These are phyloP conservation scores for Limnephilus lunatus DNA, from an alignment of 2,888 invertebrate species.

Conservation along the genomic window DNA sequence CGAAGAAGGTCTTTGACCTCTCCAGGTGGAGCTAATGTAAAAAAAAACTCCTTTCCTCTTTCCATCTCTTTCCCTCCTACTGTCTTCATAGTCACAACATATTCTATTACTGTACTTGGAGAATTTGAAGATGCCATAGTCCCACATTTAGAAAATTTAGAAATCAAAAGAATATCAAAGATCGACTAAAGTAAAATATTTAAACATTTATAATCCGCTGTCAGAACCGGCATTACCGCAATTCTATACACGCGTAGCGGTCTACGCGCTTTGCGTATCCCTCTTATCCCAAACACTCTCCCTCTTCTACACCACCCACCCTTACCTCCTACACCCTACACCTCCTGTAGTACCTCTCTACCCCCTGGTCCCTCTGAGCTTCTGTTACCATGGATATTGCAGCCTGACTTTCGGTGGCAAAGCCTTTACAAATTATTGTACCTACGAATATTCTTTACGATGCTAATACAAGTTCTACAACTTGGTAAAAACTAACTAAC, in stretches of 20 bases:
- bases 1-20: too few species aligned
- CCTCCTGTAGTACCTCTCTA: constrained; percentile 33
- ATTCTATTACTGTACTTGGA: too few species aligned
- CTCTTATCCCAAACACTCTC: background rate
- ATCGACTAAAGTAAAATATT: background rate
- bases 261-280: constrained; percentile 43
- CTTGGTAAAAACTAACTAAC: too few species aligned
- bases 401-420: constrained; percentile 52
- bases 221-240: constrained; percentile 43
- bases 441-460: background rate
- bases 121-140: too few species aligned
- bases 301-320: background rate
- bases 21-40: too few species aligned
- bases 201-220: background rate
- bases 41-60: too few species aligned
- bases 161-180: too few species aligned
- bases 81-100: too few species aligned
- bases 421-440: background rate
- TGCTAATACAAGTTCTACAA: background rate
- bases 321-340: background rate
- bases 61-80: too few species aligned
- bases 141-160: too few species aligned
- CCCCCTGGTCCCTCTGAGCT: background rate
- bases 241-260: constrained; percentile 54
- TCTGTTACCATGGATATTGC: constrained; percentile 66